Conservation (phyloP, 2,113 vertebrate genomes). For the Anhinga anhinga region DNA sequence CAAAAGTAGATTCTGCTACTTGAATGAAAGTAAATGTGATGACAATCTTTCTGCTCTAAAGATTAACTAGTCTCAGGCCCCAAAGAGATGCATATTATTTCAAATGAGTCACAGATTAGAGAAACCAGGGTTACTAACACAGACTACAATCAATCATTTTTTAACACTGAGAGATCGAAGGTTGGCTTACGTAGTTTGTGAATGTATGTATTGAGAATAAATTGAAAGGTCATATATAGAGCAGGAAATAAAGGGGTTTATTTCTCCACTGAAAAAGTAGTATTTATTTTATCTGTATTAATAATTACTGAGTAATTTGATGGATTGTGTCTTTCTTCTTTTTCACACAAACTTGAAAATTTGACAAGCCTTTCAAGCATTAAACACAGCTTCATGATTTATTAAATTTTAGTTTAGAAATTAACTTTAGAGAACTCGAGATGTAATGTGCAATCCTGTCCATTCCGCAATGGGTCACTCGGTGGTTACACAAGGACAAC, state of each 20-base stretch:
- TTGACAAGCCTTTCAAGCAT: conserved; percentile 13
- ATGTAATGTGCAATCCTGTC: not conserved
- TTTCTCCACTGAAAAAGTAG: not conserved
- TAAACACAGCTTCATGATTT: not conserved
- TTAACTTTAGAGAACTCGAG: not conserved
- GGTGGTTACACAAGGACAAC: not conserved
- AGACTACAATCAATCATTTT: not conserved
- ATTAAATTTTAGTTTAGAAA: conserved; percentile 35
- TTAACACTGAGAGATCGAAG: conserved; percentile 31
- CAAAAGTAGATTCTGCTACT: not conserved
- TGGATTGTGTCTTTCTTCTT: not conserved
- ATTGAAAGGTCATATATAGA: not conserved
- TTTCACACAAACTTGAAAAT: not conserved
- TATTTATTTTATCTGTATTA: not conserved
- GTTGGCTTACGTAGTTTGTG: not conserved
- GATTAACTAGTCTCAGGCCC: conserved; percentile 18
- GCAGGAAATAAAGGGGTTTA: not conserved
- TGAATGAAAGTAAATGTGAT: not conserved
- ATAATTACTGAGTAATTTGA: not conserved
- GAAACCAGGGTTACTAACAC: not conserved
- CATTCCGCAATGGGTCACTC: not conserved
- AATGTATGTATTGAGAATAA: not conserved
- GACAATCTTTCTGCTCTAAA: conserved; percentile 30
- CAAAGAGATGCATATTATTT: conserved; percentile 4
- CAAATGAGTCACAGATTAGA: conserved; percentile 55